Evolutionary conservation across 30 jellyfish, hydroid and myxozoan genomes (phyloP).

Genomic region (Aurelia coerulea): DNA sequence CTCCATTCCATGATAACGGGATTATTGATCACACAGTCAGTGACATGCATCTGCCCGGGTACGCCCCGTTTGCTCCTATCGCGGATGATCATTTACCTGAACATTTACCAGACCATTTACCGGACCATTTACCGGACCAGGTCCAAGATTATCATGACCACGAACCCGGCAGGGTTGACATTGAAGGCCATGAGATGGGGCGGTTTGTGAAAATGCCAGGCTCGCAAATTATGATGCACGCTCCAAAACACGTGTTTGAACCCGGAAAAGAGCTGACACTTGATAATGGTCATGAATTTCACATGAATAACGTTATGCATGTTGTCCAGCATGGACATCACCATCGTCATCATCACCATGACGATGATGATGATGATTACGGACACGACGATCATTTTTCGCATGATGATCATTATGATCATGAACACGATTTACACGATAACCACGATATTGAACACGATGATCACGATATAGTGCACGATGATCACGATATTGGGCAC

Average conservation of each 20-base stretch:
- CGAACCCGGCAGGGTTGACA: conserved; percentile 19
- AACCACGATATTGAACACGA: conserved; percentile 8
- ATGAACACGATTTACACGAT: conserved; percentile 7
- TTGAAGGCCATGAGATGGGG: conserved; percentile 58
- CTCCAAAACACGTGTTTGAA: conserved; percentile 70
- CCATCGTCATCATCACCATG: conserved; percentile 43
- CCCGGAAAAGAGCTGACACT: conserved; percentile 87
- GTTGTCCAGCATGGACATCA: conserved; percentile 54
- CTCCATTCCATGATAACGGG: background rate
- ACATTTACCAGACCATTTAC: background rate
- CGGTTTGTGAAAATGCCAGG: conserved; percentile 42
- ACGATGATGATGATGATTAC: conserved; percentile 10
- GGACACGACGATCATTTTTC: conserved; percentile 10
- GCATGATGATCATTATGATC: conserved; percentile 16
- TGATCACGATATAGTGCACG: background rate
- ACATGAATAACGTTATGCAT: conserved; percentile 59
- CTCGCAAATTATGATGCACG: conserved; percentile 39
- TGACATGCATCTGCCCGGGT: background rate
- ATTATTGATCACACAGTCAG: background rate
- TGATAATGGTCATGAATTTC: conserved; percentile 62
- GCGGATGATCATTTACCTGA: conserved; percentile 1
- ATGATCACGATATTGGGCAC: conserved; percentile 27
- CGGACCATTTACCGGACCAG: background rate
- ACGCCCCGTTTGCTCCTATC: conserved; percentile 20
- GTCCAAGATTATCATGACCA: background rate